Evolutionary conservation across 2,888 invertebrate genomes (phyloP).

Genomic region (Zhuqinia jingwanae): DNA sequence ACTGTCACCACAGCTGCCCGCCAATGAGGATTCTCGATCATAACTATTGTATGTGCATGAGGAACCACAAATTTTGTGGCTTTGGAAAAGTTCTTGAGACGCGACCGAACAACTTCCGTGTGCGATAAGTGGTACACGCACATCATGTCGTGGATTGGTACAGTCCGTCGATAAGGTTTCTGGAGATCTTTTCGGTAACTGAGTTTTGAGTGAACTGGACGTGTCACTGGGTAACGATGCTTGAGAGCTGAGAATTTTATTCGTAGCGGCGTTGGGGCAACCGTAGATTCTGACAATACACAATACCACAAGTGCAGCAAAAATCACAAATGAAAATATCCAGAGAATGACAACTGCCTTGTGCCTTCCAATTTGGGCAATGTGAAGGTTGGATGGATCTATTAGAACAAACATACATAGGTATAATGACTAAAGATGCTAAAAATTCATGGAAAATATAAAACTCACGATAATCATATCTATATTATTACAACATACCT

Average conservation of each 20-base stretch:
- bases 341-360: constrained; percentile 69
- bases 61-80: constrained; percentile 50
- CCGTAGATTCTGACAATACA: constrained; percentile 74
- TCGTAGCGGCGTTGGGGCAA: constrained; percentile 60
- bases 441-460: no score
- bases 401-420: background rate
- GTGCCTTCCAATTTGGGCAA: constrained; percentile 51
- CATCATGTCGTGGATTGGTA: constrained; percentile 70
- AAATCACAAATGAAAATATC: constrained; percentile 76
- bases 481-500: constrained; percentile 57
- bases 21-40: constrained; percentile 53
- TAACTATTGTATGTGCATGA: constrained; percentile 56
- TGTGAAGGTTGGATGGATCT: constrained; percentile 68
- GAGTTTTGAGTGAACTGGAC: constrained; percentile 58
- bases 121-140: constrained; percentile 59
- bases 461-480: no score
- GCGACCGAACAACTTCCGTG: constrained; percentile 57
- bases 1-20: constrained; percentile 45
- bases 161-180: constrained; percentile 76
- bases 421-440: no score
- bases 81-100: constrained; percentile 48
- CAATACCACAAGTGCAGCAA: constrained; percentile 72
- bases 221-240: constrained; percentile 27
- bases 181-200: constrained; percentile 75
- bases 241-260: constrained; percentile 33